phyloP scores from a whole-genome alignment of 2,888 invertebrate genomes.

The Caenorhabditis macrosperma region DNA sequence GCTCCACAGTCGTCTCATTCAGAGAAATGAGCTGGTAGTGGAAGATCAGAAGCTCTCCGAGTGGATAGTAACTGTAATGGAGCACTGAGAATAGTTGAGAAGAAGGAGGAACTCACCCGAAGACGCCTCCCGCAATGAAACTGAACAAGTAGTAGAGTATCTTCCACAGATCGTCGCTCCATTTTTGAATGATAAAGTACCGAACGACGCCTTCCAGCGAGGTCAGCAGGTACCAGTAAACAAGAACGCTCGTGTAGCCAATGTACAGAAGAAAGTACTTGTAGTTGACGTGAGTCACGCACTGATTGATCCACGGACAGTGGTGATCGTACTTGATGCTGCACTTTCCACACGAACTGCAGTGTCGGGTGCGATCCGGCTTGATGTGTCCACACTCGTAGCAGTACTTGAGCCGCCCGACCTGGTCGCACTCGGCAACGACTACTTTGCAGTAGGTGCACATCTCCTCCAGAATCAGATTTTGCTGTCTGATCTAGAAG shows the following conservation, averaged over 20 bases:
- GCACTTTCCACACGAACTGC: constrained; percentile 72
- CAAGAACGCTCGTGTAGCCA: constrained; percentile 63
- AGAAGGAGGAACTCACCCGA: constrained; percentile 5
- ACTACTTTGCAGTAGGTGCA: constrained; percentile 41
- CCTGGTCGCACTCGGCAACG: constrained; percentile 65
- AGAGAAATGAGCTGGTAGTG: constrained; percentile 65
- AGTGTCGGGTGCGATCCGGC: constrained; percentile 74
- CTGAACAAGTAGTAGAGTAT: constrained; percentile 56
- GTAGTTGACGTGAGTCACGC: constrained; percentile 72
- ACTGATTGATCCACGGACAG: constrained; percentile 76
- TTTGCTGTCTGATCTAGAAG: constrained; percentile 54
- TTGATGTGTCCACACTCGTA: constrained; percentile 72
- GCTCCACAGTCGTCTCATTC: constrained; percentile 77
- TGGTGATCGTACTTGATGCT: constrained; percentile 72
- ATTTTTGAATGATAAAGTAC: constrained; percentile 66
- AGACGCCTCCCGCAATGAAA: constrained; percentile 33
- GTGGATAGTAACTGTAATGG: constrained; percentile 65
- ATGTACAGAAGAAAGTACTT: constrained; percentile 74
- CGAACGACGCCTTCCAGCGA: constrained; percentile 67
- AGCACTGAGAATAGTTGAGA: neutral
- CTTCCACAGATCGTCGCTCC: constrained; percentile 53
- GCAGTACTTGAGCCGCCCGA: constrained; percentile 66
- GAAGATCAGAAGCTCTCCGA: constrained; percentile 70
- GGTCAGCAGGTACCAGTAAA: constrained; percentile 63
- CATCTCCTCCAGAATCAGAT: constrained; percentile 61